These are phyloP conservation scores for Octonoba sinensis DNA, from an alignment of 2,888 invertebrate genomes.

Conservation along the genomic window DNA sequence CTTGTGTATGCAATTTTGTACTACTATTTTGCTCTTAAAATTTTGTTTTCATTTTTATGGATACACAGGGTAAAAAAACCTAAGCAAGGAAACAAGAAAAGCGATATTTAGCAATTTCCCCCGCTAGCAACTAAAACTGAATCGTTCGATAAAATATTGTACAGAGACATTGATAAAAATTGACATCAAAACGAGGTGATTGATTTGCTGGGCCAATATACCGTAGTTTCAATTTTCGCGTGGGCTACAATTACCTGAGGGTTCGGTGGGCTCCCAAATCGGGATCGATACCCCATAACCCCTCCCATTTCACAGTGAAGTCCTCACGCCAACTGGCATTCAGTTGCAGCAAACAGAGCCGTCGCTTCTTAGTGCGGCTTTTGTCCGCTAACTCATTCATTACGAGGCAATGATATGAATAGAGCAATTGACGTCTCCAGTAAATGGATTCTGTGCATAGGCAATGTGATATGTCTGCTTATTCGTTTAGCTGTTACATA, in stretches of 20 bases:
- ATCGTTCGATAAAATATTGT: conserved; percentile 30
- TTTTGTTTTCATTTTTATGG: too few relatives aligned
- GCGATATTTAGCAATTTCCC: too few relatives aligned
- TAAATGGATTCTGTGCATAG: neutral
- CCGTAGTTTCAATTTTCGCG: conserved; percentile 35
- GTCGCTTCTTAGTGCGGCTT: neutral
- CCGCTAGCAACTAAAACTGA: too few relatives aligned
- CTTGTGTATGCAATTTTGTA: too few relatives aligned
- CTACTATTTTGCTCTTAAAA: too few relatives aligned
- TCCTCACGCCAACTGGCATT: too few relatives aligned
- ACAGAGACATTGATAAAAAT: conserved; percentile 21
- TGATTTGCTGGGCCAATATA: conserved; percentile 44
- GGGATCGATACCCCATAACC: too few relatives aligned
- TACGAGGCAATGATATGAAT: neutral
- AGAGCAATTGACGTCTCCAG: neutral
- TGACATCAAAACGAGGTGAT: conserved; percentile 41
- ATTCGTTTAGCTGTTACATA: neutral
- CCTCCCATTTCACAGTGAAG: too few relatives aligned
- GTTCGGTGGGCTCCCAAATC: neutral
- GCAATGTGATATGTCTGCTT: neutral
- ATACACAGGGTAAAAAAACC: too few relatives aligned
- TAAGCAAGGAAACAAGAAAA: too few relatives aligned
- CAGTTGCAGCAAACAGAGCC: too few relatives aligned
- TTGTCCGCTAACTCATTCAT: conserved; percentile 3
- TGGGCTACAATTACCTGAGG: conserved; percentile 39